Conservation (phyloP, 2,113 vertebrate genomes). For the Cyanoliseus patagonus region DNA sequence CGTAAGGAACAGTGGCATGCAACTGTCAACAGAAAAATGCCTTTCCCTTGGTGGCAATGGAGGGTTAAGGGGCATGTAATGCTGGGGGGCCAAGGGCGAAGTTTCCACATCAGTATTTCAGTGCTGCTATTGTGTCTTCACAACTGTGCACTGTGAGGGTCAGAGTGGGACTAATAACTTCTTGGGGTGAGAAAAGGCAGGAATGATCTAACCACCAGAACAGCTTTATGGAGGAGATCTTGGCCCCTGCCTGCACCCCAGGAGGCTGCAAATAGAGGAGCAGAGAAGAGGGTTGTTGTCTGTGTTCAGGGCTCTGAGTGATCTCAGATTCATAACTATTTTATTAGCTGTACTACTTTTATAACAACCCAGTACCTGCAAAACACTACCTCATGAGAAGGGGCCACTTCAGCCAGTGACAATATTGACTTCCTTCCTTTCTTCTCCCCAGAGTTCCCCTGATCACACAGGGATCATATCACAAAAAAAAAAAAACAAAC, state of each 20-base stretch:
- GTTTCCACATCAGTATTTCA: neutral
- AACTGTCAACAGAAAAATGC: neutral
- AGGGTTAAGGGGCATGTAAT: neutral
- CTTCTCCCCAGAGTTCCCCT: neutral
- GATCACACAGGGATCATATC: neutral
- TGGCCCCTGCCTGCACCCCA: rapidly evolving
- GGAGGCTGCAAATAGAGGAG: neutral
- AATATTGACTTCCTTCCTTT: neutral
- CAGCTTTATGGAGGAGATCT: neutral
- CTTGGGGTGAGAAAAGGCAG: neutral
- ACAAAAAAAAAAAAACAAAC: no score
- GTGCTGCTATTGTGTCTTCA: neutral
- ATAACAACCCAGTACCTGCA: rapidly evolving
- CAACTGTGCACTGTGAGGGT: rapidly evolving
- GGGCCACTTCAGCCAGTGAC: neutral
- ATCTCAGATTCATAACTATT: neutral
- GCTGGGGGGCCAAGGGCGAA: no score
- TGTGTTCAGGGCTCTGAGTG: neutral
- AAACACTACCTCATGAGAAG: neutral
- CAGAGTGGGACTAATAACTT: neutral
- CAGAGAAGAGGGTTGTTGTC: neutral
- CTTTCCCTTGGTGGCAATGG: neutral
- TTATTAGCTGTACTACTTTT: neutral
- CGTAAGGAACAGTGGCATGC: conserved; percentile 10
- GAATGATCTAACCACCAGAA: neutral